These are phyloP conservation scores for Himalopsyche japonica DNA, from an alignment of 2,888 invertebrate genomes.

Conservation along the genomic window DNA sequence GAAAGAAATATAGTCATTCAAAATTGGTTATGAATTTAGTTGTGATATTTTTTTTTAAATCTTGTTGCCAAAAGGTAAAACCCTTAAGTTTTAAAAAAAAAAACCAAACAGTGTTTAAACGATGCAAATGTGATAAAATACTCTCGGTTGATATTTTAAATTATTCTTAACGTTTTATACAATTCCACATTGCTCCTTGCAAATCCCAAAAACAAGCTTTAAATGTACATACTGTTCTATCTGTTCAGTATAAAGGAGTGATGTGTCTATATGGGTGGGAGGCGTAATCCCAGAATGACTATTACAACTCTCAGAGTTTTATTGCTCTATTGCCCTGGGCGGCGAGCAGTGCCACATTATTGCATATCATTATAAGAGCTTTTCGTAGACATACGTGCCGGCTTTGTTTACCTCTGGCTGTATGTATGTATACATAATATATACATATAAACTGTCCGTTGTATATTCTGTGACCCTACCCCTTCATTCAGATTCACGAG, in stretches of 20 bases:
- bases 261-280: neutral
- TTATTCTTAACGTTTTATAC: too few relatives aligned
- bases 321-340: conserved; percentile 20
- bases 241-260: neutral
- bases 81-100: too few relatives aligned
- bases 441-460: neutral
- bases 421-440: neutral
- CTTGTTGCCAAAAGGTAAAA: too few relatives aligned
- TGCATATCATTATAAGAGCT: conserved; percentile 21
- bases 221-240: neutral
- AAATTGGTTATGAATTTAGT: too few relatives aligned
- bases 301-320: conserved; percentile 19
- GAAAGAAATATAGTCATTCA: too few relatives aligned
- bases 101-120: too few relatives aligned
- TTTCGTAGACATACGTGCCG: neutral
- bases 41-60: too few relatives aligned
- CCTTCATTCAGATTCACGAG: neutral
- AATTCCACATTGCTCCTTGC: neutral
- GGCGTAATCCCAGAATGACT: conserved; percentile 10
- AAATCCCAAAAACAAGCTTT: neutral
- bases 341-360: conserved; percentile 6
- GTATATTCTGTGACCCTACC: neutral
- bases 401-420: neutral
- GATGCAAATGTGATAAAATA: too few relatives aligned
- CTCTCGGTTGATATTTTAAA: too few relatives aligned